Conservation (phyloP, 2,888 invertebrate genomes). For the Cephus sareptanus region DNA sequence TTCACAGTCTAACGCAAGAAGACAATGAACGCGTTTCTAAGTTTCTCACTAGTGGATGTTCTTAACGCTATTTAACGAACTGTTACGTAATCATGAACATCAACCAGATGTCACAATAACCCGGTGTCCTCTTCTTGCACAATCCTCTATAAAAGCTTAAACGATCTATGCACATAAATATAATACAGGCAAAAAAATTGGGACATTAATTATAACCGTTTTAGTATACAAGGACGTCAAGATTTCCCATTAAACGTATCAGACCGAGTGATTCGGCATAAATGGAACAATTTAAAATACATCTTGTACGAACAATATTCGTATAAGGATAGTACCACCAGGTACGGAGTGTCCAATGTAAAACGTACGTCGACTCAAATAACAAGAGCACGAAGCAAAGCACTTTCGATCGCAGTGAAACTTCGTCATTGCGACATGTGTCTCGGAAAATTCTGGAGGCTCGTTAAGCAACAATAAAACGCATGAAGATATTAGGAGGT, state of each 20-base stretch:
- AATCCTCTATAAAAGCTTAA: neutral
- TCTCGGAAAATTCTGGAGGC: conserved; percentile 46
- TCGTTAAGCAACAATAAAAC: conserved; percentile 41
- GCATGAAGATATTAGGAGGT: neutral
- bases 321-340: neutral
- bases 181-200: neutral
- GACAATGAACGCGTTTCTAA: neutral
- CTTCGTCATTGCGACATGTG: conserved; percentile 44
- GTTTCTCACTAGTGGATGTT: neutral
- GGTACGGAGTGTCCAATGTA: neutral
- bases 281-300: neutral
- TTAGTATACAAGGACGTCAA: neutral
- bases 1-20: neutral
- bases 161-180: neutral
- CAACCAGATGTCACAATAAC: neutral
- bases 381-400: conserved; percentile 18
- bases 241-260: neutral
- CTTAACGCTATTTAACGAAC: neutral
- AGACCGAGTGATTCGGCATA: neutral
- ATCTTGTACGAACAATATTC: neutral
- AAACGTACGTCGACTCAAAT: conserved; percentile 17
- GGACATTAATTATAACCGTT: neutral
- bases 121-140: neutral
- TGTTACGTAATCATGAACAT: neutral
- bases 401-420: conserved; percentile 52